Conservation (phyloP, 2,113 vertebrate species). For the Rattus norvegicus region DNA sequence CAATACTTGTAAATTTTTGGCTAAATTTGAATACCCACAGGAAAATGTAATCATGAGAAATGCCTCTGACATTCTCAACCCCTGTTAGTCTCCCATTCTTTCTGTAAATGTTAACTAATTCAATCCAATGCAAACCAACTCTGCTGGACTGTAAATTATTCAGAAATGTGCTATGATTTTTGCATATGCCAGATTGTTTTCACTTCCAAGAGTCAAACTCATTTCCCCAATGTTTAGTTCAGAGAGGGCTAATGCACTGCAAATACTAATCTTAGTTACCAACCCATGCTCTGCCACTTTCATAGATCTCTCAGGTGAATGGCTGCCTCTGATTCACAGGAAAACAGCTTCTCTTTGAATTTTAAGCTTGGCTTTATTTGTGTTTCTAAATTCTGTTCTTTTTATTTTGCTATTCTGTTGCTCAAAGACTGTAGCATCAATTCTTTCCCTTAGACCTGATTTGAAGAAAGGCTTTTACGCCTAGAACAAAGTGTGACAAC, state of each 20-base stretch:
- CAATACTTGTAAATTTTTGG: not conserved
- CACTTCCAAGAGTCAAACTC: constrained; percentile 43
- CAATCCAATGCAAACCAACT: constrained; percentile 23
- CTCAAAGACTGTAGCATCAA: not conserved
- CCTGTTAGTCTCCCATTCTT: constrained; percentile 11
- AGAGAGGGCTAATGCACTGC: not conserved
- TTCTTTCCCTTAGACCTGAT: not conserved
- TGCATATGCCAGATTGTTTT: constrained; percentile 50
- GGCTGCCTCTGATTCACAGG: not conserved
- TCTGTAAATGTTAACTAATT: constrained; percentile 70
- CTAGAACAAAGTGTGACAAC: not conserved
- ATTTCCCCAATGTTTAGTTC: constrained; percentile 33
- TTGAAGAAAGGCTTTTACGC: not conserved
- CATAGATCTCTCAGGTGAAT: not conserved
- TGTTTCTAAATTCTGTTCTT: not conserved
- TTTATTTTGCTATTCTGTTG: not conserved
- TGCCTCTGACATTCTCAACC: not conserved
- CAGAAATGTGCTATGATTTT: constrained; percentile 49
- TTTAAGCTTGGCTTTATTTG: not conserved
- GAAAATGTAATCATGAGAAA: constrained; percentile 15
- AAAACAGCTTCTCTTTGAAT: not conserved
- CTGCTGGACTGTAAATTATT: constrained; percentile 50
- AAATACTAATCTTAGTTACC: not conserved
- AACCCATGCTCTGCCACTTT: not conserved
- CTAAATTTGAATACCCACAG: not conserved